These are phyloP conservation scores for Mellilla xanthometata DNA, from an alignment of 2,888 invertebrate species.

Conservation along the genomic window DNA sequence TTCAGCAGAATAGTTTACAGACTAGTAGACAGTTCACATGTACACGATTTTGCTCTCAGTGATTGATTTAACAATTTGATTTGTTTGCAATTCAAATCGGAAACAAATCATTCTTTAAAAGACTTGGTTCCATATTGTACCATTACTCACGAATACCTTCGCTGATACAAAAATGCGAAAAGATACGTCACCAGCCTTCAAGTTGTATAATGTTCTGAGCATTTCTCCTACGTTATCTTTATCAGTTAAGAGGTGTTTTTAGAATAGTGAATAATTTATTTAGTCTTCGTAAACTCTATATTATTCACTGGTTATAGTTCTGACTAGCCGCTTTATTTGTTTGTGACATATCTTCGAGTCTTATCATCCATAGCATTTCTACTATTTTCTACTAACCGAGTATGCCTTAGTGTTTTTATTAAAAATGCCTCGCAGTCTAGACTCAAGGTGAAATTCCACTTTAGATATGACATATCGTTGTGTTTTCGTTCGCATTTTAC, in stretches of 20 bases:
- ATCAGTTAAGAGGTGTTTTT: no score
- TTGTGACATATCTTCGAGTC: background rate
- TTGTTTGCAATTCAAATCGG: constrained; percentile 10
- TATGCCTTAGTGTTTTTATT: constrained; percentile 22
- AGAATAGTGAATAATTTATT: no score
- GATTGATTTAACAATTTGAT: constrained; percentile 10
- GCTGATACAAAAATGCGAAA: background rate
- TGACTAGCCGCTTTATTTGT: background rate
- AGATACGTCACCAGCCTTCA: constrained; percentile 6
- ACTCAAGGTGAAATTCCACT: constrained; percentile 43
- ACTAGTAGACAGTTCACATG: constrained; percentile 1
- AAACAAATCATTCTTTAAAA: constrained; percentile 9
- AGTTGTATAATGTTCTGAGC: no score
- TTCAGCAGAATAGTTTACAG: background rate
- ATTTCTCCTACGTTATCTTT: no score
- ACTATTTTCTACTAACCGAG: constrained; percentile 4
- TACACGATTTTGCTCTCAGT: background rate
- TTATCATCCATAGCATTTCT: background rate
- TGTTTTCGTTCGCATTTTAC: no score
- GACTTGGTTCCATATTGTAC: constrained; percentile 11
- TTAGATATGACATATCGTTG: constrained; percentile 53
- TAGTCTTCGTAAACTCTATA: no score
- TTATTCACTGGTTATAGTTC: no score
- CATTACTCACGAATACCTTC: constrained; percentile 8
- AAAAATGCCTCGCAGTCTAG: constrained; percentile 34